These are phyloP conservation scores for Megalonaias nervosa DNA, from an alignment of 1,140 invertebrate genomes.

Conservation along the genomic window DNA sequence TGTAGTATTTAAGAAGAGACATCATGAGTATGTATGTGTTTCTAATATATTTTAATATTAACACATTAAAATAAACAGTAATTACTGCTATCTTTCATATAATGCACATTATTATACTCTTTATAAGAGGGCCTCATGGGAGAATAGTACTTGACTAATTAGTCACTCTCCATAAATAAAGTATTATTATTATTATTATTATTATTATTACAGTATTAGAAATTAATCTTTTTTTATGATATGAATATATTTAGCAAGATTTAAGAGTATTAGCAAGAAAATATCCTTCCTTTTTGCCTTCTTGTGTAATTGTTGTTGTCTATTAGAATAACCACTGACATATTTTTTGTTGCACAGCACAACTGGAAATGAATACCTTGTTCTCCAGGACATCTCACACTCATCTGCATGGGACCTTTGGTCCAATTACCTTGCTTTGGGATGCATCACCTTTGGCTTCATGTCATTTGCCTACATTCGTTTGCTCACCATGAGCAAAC, in stretches of 20 bases:
- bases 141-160: no score
- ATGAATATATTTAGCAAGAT: background rate
- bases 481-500: conserved; percentile 28
- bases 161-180: background rate
- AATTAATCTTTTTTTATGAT: background rate
- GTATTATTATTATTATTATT: background rate
- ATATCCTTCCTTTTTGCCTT: background rate
- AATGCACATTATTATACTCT: no score
- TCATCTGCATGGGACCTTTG: conserved; percentile 26
- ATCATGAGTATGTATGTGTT: no score
- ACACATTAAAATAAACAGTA: no score
- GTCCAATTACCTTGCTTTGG: conserved; percentile 29
- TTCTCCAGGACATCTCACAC: conserved; percentile 11
- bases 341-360: conserved; percentile 4
- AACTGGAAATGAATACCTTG: conserved; percentile 29
- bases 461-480: conserved; percentile 21
- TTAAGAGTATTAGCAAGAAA: background rate
- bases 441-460: conserved; percentile 24
- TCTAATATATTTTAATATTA: no score
- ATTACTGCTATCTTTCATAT: no score
- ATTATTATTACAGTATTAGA: background rate
- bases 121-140: no score
- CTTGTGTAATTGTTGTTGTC: background rate
- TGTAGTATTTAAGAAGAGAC: no score
- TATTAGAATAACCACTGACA: background rate